Percentiles rank a stretch among this genome's conserved stretches.
Evolutionary conservation across 2,113 vertebrate genomes (phyloP).

Genomic region (Mola mola): DNA sequence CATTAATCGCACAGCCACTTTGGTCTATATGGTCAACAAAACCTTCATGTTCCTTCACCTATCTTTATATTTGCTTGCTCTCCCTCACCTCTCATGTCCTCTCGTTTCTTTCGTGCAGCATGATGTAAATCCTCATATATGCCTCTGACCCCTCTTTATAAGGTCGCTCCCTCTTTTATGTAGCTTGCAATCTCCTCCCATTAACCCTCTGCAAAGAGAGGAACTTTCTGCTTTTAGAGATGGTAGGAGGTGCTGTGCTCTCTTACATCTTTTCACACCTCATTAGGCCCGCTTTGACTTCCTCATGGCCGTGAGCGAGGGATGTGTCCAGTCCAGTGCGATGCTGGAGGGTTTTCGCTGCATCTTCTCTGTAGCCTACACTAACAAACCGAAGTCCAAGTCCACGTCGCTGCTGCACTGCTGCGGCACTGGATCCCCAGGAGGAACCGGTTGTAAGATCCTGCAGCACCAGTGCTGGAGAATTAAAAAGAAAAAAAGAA

Average conservation of each 20-base stretch:
- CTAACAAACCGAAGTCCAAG: slow-evolving; percentile 24
- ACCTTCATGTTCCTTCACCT: too few species aligned
- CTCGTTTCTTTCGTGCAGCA: background rate
- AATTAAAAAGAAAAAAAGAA: slow-evolving; percentile 32
- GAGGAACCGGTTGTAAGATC: slow-evolving; percentile 61
- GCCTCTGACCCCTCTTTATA: slow-evolving; percentile 43
- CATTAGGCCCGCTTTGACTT: slow-evolving; percentile 4
- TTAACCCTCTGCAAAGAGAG: slow-evolving; percentile 30
- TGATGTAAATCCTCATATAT: slow-evolving; percentile 9
- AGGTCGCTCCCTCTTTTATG: slow-evolving; percentile 22
- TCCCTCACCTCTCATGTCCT: background rate
- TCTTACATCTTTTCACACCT: slow-evolving; percentile 28
- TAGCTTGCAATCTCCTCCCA: slow-evolving; percentile 40
- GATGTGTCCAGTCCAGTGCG: slow-evolving; percentile 6
- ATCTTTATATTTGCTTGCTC: slow-evolving; percentile 10
- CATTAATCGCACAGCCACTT: background rate
- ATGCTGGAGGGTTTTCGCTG: slow-evolving; percentile 26
- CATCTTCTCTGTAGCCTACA: slow-evolving; percentile 10
- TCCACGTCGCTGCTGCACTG: slow-evolving; percentile 50
- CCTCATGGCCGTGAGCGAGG: background rate
- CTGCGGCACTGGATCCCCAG: slow-evolving; percentile 59
- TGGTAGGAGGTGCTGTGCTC: background rate
- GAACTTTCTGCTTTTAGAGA: slow-evolving; percentile 42
- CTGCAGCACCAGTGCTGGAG: slow-evolving; percentile 51
- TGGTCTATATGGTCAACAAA: background rate